Evolutionary conservation across 1,140 invertebrate species (phyloP).

Genomic region (Drosophila kurseongensis): DNA sequence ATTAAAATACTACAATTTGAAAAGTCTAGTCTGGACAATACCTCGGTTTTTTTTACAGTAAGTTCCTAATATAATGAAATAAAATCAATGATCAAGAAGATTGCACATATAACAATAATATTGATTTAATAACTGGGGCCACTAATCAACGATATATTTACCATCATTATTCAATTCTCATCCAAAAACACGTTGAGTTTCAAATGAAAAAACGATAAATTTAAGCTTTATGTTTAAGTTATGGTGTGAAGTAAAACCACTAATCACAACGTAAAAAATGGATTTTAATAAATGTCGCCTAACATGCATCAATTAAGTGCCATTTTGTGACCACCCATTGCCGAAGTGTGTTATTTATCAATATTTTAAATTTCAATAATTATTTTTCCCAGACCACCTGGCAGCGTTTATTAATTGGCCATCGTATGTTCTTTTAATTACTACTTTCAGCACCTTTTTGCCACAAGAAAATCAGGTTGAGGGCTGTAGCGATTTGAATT

Average conservation of each 20-base stretch:
- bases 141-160: too few species aligned
- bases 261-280: background rate
- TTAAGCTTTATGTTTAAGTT: background rate
- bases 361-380: conserved; percentile 12
- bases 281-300: background rate
- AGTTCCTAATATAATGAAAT: too few species aligned
- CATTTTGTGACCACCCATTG: background rate
- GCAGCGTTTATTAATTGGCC: conserved; percentile 10
- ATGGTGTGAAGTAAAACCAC: background rate
- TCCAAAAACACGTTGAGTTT: too few species aligned
- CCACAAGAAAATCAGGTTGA: background rate
- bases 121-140: too few species aligned
- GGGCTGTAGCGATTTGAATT: conserved; percentile 47
- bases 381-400: background rate
- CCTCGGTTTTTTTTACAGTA: background rate
- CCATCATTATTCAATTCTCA: too few species aligned
- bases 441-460: conserved; percentile 8
- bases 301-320: conserved; percentile 12
- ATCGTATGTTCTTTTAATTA: conserved; percentile 28
- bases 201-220: too few species aligned
- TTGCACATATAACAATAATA: too few species aligned
- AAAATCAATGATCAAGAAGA: too few species aligned
- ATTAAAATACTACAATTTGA: too few species aligned
- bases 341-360: background rate
- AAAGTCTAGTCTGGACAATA: too few species aligned